These are phyloP conservation scores for Apis florea DNA, from an alignment of 1,140 invertebrate genomes.

Conservation along the genomic window DNA sequence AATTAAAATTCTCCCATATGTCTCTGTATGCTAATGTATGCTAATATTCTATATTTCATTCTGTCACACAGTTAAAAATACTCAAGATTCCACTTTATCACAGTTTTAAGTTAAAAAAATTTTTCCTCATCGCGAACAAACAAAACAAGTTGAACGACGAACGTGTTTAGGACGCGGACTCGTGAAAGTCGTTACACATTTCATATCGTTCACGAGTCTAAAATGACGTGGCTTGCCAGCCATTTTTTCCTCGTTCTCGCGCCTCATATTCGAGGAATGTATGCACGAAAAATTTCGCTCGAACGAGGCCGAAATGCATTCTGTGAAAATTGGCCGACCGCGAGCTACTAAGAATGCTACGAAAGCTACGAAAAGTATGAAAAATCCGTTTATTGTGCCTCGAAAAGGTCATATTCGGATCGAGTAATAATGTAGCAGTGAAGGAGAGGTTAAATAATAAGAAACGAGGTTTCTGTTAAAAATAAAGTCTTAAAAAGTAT, in stretches of 20 bases:
- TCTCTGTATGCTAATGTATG: no score
- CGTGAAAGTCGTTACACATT: slow-evolving; percentile 3
- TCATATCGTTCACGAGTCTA: slow-evolving; percentile 13
- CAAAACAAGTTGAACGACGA: background rate
- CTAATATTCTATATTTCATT: background rate
- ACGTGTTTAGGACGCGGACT: background rate
- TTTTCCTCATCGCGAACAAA: background rate
- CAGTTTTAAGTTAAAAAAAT: background rate
- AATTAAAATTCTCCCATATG: no score
- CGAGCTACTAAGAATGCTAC: slow-evolving; percentile 3
- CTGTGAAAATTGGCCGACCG: slow-evolving; percentile 17
- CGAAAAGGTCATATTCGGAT: slow-evolving; percentile 29
- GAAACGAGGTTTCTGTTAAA: slow-evolving; percentile 18
- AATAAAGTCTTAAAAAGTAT: slow-evolving; percentile 36
- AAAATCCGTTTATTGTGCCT: slow-evolving; percentile 40
- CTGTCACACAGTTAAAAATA: no score
- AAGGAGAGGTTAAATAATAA: slow-evolving; percentile 41
- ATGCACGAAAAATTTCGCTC: slow-evolving; percentile 20
- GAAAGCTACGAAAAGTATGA: slow-evolving; percentile 6
- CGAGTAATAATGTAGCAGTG: slow-evolving; percentile 33
- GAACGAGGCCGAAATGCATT: slow-evolving; percentile 6
- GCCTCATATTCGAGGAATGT: slow-evolving; percentile 30
- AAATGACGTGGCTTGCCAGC: background rate
- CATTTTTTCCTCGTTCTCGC: background rate
- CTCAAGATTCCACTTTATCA: no score